These are phyloP conservation scores for Allobates femoralis DNA, from an alignment of 2,797 vertebrate species.

Conservation along the genomic window DNA sequence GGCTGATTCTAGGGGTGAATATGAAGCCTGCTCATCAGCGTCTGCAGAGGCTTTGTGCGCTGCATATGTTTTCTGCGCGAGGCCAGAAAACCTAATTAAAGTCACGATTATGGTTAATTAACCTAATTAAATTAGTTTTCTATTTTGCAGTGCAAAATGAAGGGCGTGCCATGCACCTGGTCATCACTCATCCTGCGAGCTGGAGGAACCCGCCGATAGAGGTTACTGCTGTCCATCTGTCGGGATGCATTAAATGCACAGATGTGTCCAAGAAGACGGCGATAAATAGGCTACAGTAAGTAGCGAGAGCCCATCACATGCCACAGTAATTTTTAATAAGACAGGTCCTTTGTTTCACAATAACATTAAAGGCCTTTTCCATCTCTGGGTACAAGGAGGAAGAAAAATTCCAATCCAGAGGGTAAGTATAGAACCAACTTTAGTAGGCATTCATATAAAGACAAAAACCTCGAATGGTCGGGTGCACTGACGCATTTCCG, in stretches of 20 bases:
- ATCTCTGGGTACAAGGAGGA: too few species aligned
- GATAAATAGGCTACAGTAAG: constrained; percentile 15
- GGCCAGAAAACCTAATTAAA: not conserved
- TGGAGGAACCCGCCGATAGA: not conserved
- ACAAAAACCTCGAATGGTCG: too few species aligned
- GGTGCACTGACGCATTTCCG: too few species aligned
- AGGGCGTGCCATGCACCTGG: not conserved
- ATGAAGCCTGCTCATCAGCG: too few species aligned
- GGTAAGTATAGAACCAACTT: too few species aligned
- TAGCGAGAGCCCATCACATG: not conserved
- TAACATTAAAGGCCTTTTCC: too few species aligned
- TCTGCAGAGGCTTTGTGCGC: too few species aligned
- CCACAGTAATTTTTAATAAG: not conserved
- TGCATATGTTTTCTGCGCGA: too few species aligned
- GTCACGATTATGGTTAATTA: not conserved
- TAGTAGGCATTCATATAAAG: too few species aligned
- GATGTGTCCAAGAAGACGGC: not conserved
- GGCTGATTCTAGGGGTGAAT: too few species aligned
- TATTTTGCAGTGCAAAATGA: constrained; percentile 31
- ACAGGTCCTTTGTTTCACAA: too few species aligned
- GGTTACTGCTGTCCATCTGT: constrained; percentile 1
- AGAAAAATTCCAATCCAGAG: too few species aligned
- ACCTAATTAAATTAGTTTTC: not conserved
- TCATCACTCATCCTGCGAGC: not conserved
- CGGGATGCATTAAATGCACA: constrained; percentile 29